Evolutionary conservation across 1,140 invertebrate species (phyloP).

Genomic region (Panagrolaimus sp.): DNA sequence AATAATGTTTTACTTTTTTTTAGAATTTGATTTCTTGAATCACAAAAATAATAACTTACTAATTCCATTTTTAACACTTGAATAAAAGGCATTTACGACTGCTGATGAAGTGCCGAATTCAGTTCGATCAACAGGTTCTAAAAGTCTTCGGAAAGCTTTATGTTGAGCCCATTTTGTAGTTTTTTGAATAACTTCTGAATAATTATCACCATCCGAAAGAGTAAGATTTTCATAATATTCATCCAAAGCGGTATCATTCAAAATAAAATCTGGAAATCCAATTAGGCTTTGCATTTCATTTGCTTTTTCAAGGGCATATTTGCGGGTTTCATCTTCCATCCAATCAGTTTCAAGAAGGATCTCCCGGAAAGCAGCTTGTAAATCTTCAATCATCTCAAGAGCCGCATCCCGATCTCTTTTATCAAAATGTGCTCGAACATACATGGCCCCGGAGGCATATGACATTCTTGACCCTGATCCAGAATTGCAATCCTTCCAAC

Average conservation of each 20-base stretch:
- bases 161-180: constrained; percentile 43
- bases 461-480: constrained; percentile 27
- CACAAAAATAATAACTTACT: constrained; percentile 32
- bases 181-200: constrained; percentile 33
- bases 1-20: not conserved
- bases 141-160: constrained; percentile 41
- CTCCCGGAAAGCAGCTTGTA: constrained; percentile 39
- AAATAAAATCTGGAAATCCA: constrained; percentile 51
- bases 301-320: constrained; percentile 50
- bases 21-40: constrained; percentile 6
- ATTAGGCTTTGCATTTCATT: constrained; percentile 47
- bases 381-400: constrained; percentile 52
- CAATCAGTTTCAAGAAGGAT: constrained; percentile 49
- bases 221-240: constrained; percentile 45
- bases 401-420: constrained; percentile 37
- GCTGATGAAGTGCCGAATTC: constrained; percentile 43
- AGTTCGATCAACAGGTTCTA: constrained; percentile 37
- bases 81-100: constrained; percentile 49
- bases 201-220: constrained; percentile 23
- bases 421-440: constrained; percentile 45
- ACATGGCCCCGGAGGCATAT: constrained; percentile 47
- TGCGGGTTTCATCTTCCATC: constrained; percentile 51
- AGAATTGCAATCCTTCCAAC: constrained; percentile 49
- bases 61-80: constrained; percentile 46
- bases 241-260: constrained; percentile 45